Conservation (phyloP, 1,140 invertebrate species). For the Brachionus plicatilis region DNA sequence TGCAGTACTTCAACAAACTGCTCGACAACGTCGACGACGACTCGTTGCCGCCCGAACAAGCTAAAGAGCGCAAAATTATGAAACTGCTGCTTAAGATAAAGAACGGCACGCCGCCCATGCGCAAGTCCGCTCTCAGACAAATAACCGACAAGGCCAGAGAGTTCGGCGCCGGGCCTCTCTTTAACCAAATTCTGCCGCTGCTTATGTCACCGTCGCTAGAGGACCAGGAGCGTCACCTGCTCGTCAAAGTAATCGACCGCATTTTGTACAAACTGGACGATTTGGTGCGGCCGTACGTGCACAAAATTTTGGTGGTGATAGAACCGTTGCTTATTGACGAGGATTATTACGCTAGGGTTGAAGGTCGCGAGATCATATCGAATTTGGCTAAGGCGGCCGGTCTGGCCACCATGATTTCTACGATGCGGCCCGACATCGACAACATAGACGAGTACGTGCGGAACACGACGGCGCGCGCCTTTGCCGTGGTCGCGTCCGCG, state of each 20-base stretch:
- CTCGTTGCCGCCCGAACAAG: slow-evolving; percentile 84
- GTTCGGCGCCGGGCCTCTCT: slow-evolving; percentile 93
- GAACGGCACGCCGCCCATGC: slow-evolving; percentile 98
- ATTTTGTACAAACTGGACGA: slow-evolving; percentile 98
- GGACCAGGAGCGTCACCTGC: slow-evolving; percentile 95
- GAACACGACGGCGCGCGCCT: slow-evolving; percentile 96
- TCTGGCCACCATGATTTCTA: slow-evolving; percentile 98
- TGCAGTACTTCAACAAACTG: slow-evolving; percentile 98
- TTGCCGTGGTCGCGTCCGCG: slow-evolving; percentile 97
- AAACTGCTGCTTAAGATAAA: slow-evolving; percentile 95
- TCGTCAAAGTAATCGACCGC: slow-evolving; percentile 98
- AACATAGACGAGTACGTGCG: slow-evolving; percentile 99
- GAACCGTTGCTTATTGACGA: slow-evolving; percentile 98
- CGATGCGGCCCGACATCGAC: slow-evolving; percentile 99
- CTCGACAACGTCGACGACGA: slow-evolving; percentile 96
- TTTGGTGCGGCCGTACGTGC: slow-evolving; percentile 94
- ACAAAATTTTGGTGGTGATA: slow-evolving; percentile 98
- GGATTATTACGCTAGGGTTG: slow-evolving; percentile 98
- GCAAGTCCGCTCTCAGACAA: slow-evolving; percentile 65
- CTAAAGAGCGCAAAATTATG: slow-evolving; percentile 99
- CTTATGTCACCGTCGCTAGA: slow-evolving; percentile 98
- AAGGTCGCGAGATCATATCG: slow-evolving; percentile 97
- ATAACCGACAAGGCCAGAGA: slow-evolving; percentile 79
- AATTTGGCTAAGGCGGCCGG: slow-evolving; percentile 99
- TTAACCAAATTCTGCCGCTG: slow-evolving; percentile 95